Conservation (phyloP, 2,113 vertebrate species). For the Trogon surrucura region DNA sequence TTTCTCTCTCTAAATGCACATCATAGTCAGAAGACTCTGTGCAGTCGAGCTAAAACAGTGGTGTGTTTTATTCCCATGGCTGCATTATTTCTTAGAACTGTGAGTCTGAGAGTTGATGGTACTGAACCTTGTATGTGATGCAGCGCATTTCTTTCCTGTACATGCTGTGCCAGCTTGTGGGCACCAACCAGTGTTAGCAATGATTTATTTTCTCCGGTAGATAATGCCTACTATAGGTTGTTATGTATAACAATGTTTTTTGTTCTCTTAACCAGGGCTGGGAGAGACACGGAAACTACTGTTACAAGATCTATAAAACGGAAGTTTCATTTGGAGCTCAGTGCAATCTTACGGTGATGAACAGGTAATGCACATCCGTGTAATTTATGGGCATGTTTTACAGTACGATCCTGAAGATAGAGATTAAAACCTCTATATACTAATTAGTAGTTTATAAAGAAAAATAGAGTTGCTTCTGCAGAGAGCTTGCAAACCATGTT, state of each 20-base stretch:
- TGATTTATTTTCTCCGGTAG: neutral
- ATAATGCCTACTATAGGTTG: neutral
- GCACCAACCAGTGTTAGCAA: neutral
- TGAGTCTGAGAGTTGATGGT: constrained; percentile 6
- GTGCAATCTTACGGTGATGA: constrained; percentile 89
- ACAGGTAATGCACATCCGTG: constrained; percentile 76
- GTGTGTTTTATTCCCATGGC: neutral
- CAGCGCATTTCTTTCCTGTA: neutral
- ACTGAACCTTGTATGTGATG: neutral
- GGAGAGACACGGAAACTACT: constrained; percentile 88
- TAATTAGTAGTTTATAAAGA: neutral
- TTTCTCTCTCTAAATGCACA: constrained; percentile 11
- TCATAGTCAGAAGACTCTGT: constrained; percentile 11
- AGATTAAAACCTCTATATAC: neutral
- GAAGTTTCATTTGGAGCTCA: constrained; percentile 83
- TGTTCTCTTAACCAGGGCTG: constrained; percentile 79
- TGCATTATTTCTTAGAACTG: constrained; percentile 3
- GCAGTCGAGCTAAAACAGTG: constrained; percentile 2
- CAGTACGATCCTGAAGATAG: neutral
- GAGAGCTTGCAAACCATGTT: neutral
- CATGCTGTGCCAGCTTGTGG: neutral
- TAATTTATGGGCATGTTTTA: neutral
- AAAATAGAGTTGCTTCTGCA: neutral
- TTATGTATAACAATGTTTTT: neutral
- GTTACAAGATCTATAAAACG: constrained; percentile 81